phyloP scores from a whole-genome alignment of 2,888 invertebrate species.

The Eueremaeus valkanovi region DNA sequence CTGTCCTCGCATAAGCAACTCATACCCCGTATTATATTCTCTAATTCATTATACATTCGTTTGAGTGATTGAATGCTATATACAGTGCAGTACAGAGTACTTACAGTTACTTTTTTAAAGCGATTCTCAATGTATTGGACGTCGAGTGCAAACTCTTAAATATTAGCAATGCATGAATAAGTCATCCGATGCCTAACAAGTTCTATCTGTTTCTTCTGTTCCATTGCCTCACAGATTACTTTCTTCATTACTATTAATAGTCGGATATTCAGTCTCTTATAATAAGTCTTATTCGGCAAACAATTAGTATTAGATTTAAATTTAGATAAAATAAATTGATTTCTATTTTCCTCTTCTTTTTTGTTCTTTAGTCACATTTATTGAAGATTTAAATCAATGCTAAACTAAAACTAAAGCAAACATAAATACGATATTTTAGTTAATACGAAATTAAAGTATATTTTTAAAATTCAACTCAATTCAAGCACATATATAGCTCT shows the following conservation, averaged over 20 bases:
- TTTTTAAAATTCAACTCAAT: no score
- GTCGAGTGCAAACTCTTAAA: conserved; percentile 2
- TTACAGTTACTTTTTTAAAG: neutral
- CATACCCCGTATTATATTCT: neutral
- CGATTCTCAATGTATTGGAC: neutral
- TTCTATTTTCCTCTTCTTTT: no score
- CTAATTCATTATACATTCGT: conserved; percentile 14
- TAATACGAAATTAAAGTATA: no score
- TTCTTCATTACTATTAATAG: conserved; percentile 21
- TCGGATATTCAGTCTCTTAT: neutral
- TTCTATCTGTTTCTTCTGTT: neutral
- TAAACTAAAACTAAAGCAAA: no score
- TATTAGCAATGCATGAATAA: neutral
- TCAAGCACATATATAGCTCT: no score
- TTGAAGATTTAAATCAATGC: no score
- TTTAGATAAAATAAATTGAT: neutral
- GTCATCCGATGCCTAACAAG: conserved; percentile 23
- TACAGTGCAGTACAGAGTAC: neutral
- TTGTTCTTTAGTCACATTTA: no score
- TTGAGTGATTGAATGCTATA: neutral
- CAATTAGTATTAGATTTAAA: neutral
- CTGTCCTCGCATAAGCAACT: no score
- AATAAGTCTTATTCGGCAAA: neutral
- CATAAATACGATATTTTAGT: no score
- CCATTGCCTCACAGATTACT: conserved; percentile 14